These are phyloP conservation scores for Drosophila lutescens DNA, from an alignment of 2,888 invertebrate species.

Conservation along the genomic window DNA sequence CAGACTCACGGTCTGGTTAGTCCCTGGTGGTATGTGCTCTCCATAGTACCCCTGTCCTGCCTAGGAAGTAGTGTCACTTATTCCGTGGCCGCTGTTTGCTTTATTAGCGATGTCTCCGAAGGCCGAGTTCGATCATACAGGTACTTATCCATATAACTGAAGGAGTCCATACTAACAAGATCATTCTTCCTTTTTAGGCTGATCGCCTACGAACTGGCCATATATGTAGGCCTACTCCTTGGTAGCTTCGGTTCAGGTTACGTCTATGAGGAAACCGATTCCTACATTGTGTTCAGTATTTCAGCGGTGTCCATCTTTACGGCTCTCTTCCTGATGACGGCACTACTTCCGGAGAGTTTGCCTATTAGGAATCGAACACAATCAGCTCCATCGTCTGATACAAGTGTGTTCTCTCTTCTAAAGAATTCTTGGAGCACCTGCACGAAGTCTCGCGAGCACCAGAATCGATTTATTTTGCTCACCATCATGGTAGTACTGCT, in stretches of 20 bases:
- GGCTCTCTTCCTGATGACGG: conserved; percentile 63
- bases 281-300: conserved; percentile 72
- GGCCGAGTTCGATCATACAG: conserved; percentile 87
- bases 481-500: conserved; percentile 68
- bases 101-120: conserved; percentile 87
- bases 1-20: conserved; percentile 62
- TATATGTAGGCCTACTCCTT: conserved; percentile 87
- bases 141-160: conserved; percentile 74
- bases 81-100: conserved; percentile 87
- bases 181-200: conserved; percentile 85
- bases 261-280: conserved; percentile 84
- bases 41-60: conserved; percentile 86
- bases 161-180: background rate
- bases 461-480: conserved; percentile 73
- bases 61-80: conserved; percentile 87
- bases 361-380: background rate
- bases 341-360: conserved; percentile 80
- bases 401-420: conserved; percentile 32
- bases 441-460: conserved; percentile 61
- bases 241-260: conserved; percentile 87
- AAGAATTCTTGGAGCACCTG: conserved; percentile 75
- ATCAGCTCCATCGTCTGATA: conserved; percentile 3
- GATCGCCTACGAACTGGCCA: conserved; percentile 86
- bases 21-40: conserved; percentile 85
- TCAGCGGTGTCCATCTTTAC: conserved; percentile 65